Base-by-base conservation (phyloP, 2,888 invertebrate genomes). In the Heteromurus nitidus region DNA sequence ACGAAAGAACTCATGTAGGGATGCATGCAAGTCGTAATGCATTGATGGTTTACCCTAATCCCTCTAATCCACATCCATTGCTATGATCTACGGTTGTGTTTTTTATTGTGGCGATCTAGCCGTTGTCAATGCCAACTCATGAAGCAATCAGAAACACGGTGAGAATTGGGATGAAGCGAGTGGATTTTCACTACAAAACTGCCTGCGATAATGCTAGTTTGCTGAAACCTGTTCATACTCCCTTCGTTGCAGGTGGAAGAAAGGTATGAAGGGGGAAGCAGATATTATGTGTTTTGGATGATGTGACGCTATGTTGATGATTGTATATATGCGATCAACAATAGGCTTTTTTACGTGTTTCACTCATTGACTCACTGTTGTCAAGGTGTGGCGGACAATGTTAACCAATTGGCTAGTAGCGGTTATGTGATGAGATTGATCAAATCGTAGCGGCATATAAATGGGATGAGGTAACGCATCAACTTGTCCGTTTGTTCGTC, bases 361-460 rank as follows among this genome's bases (percentile, higher is more conserved):
- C n/a, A n/a, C n/a, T n/a, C n/a, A n/a, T n/a, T n/a, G n/a, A n/a
- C 69, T 62, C 30, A 72, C 80, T 65, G 72, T 72, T 72, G 30
- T 30, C 67, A 80, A 80, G 80, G 80, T 80, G 80, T 80, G 80
- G 80, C 67, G 55, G 67, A 58, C 70, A 44, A 79, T 70, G 20
- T 50, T 72, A 65, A 67, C 53, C 58, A 31, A 72, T 67, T 30
- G 36, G 2, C 16, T n/a, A 67, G 24, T n/a, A 31, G 53, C 31
- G 31, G 30, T 9, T 28, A 31, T 53, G 20, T 1, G 69, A 55
- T 55, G 69, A 69, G 53, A 69, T 67, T 67, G 67, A 67, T 50
- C 2, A 67, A 26, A 44, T 31, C 3, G 50, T 47, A 67, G 67
- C 67, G 67, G 67, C 67, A 67, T 28, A 67, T 24, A n/a, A 18